phyloP scores from a whole-genome alignment of 1,140 invertebrate genomes.

The Probaryconus sp. region DNA sequence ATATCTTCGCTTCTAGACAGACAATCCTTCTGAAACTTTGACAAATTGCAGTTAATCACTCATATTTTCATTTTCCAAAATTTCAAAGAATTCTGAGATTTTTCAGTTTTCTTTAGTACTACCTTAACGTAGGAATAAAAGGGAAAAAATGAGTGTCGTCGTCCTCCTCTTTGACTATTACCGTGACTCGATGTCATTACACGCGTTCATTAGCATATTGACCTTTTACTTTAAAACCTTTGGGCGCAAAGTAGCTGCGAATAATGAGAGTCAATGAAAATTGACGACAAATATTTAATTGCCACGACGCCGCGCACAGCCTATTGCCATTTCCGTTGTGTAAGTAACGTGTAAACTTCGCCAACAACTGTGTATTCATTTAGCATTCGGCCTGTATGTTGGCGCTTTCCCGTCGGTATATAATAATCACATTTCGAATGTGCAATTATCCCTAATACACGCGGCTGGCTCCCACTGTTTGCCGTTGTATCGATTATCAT shows the following conservation, averaged over 20 bases:
- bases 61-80: no score
- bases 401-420: constrained; percentile 39
- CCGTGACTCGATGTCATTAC: constrained; percentile 26
- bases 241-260: constrained; percentile 43
- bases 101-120: no score
- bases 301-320: constrained; percentile 17
- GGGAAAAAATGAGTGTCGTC: background rate
- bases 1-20: no score
- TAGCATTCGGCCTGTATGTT: constrained; percentile 26
- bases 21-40: no score
- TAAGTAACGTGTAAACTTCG: constrained; percentile 57
- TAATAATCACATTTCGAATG: constrained; percentile 63
- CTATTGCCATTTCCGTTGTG: constrained; percentile 46
- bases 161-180: background rate
- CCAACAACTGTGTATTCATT: constrained; percentile 55
- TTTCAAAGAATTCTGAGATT: no score
- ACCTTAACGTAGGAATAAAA: no score
- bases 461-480: constrained; percentile 31
- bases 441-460: constrained; percentile 58
- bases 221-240: constrained; percentile 46
- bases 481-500: constrained; percentile 58
- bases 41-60: no score
- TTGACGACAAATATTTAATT: constrained; percentile 61
- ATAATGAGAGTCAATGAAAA: constrained; percentile 53
- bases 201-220: constrained; percentile 42